Percentiles rank a stretch among this genome's conserved stretches.
phyloP scores from a whole-genome alignment of 2,797 vertebrate species.

The Gobio occitaniae region DNA sequence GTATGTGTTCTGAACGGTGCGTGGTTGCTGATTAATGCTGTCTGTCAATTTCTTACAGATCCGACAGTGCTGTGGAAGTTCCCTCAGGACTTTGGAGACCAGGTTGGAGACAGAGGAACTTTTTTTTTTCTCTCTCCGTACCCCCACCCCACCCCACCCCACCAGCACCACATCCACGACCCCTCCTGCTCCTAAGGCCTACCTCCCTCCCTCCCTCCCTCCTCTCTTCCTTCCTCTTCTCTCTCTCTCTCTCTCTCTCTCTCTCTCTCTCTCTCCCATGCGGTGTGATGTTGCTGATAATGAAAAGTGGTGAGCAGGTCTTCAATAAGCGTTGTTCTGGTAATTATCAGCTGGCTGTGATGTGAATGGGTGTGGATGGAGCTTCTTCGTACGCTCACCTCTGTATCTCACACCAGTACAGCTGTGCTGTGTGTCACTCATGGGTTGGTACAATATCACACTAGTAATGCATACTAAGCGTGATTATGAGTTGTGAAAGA shows the following conservation, averaged over 20 bases:
- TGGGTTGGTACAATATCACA: neutral
- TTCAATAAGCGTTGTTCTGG: slow-evolving; percentile 83
- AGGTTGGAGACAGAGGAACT: slow-evolving; percentile 92
- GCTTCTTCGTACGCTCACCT: neutral
- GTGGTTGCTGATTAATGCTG: slow-evolving; percentile 92
- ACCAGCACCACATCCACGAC: slow-evolving; percentile 55
- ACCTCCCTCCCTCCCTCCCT: slow-evolving; percentile 17
- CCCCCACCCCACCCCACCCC: slow-evolving; percentile 10
- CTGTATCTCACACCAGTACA: slow-evolving; percentile 23
- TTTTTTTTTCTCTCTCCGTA: slow-evolving; percentile 69
- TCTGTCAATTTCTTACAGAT: slow-evolving; percentile 99
- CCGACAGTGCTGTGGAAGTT: slow-evolving; percentile 98
- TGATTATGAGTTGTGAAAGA: neutral
- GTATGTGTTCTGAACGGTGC: slow-evolving; percentile 90
- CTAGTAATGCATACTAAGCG: neutral
- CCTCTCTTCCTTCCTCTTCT: slow-evolving; percentile 26
- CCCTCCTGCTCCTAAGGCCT: slow-evolving; percentile 52
- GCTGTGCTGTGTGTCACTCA: neutral
- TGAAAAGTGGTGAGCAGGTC: slow-evolving; percentile 83
- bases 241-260: slow-evolving; percentile 44
- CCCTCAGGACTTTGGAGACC: slow-evolving; percentile 98
- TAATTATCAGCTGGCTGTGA: slow-evolving; percentile 85
- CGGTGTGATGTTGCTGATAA: slow-evolving; percentile 79
- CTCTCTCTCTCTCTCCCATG: slow-evolving; percentile 56
- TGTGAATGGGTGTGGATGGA: slow-evolving; percentile 74